Conservation (phyloP, 2,888 invertebrate species). For the Acronicta psi region DNA sequence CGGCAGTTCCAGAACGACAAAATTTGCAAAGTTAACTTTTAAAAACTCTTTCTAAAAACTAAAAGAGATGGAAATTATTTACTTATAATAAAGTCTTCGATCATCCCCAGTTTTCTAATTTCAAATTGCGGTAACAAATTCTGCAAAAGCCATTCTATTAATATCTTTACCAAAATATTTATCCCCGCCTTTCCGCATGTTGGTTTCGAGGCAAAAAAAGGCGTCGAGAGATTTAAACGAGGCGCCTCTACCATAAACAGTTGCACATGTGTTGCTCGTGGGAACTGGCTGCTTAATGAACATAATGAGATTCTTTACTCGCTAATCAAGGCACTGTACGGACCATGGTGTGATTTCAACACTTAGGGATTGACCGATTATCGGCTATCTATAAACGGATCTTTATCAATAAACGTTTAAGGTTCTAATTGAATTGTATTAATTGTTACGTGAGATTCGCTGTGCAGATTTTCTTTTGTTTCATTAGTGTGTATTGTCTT, state of each 20-base stretch:
- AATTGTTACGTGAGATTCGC: slow-evolving; percentile 32
- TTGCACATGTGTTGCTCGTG: slow-evolving; percentile 81
- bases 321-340: slow-evolving; percentile 74
- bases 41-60: too few species aligned
- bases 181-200: slow-evolving; percentile 57
- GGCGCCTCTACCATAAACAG: slow-evolving; percentile 71
- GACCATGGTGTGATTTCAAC: slow-evolving; percentile 54
- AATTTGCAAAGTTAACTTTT: too few species aligned
- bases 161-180: slow-evolving; percentile 59
- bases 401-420: slow-evolving; percentile 32
- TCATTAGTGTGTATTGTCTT: slow-evolving; percentile 41
- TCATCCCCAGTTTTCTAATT: slow-evolving; percentile 9
- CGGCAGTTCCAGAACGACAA: not conserved
- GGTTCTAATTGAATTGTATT: slow-evolving; percentile 38
- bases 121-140: not conserved
- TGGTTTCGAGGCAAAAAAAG: slow-evolving; percentile 61
- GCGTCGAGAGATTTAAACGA: slow-evolving; percentile 77
- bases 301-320: slow-evolving; percentile 76
- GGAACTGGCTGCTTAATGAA: slow-evolving; percentile 75
- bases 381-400: slow-evolving; percentile 22
- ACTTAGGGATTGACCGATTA: slow-evolving; percentile 49
- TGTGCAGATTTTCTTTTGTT: slow-evolving; percentile 35
- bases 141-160: slow-evolving; percentile 18
- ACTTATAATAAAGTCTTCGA: not conserved
- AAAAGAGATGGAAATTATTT: too few species aligned